phyloP scores from a whole-genome alignment of 2,797 vertebrate genomes.

The Protonibea diacanthus region DNA sequence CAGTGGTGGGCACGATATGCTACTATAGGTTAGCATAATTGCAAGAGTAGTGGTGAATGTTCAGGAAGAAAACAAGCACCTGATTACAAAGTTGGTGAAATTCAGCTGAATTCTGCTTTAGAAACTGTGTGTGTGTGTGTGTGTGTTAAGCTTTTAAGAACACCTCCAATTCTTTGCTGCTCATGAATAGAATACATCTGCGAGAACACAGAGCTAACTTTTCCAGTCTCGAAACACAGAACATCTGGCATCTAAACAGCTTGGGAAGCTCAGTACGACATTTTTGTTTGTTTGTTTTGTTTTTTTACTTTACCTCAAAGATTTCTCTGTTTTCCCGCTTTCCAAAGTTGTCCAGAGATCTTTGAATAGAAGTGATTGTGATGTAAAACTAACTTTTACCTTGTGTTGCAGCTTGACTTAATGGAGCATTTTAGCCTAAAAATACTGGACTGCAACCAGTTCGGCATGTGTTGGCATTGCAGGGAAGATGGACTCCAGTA shows the following conservation, averaged over 20 bases:
- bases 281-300: background rate
- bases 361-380: slow-evolving; percentile 36
- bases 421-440: slow-evolving; percentile 73
- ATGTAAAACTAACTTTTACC: slow-evolving; percentile 63
- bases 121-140: background rate
- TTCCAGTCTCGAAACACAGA: background rate
- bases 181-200: background rate
- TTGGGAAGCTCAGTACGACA: background rate
- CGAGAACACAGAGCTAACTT: background rate
- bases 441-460: slow-evolving; percentile 80
- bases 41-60: background rate
- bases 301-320: background rate
- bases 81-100: background rate
- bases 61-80: background rate
- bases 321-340: slow-evolving; percentile 9
- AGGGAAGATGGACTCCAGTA: slow-evolving; percentile 82
- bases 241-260: slow-evolving; percentile 3
- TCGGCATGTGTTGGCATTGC: slow-evolving; percentile 80
- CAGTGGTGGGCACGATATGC: background rate
- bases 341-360: slow-evolving; percentile 28
- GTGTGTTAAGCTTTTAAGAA: background rate
- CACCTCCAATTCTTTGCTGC: background rate
- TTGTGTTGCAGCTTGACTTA: slow-evolving; percentile 53
- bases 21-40: background rate
- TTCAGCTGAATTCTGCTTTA: background rate